Conservation (phyloP, 2,113 vertebrate genomes). For the Trogon melanurus region DNA sequence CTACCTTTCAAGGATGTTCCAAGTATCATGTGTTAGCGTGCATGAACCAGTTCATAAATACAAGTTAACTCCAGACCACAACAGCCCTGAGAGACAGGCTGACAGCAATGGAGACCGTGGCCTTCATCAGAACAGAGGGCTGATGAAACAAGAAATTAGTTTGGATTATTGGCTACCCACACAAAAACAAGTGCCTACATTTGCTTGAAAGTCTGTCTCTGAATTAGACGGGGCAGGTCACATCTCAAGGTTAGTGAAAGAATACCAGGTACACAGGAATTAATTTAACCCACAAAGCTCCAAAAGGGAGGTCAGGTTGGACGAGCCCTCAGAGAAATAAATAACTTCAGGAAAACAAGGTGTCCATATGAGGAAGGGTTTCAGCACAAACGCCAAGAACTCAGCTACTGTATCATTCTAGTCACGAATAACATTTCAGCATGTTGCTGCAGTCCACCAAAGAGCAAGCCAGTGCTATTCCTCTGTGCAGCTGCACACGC, state of each 20-base stretch:
- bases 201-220: neutral
- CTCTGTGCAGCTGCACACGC: fast-evolving
- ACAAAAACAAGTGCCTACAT: neutral
- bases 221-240: neutral
- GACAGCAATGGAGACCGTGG: neutral
- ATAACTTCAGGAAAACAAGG: neutral
- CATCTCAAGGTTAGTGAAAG: neutral
- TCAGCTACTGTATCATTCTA: neutral
- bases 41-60: neutral
- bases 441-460: neutral
- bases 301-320: neutral
- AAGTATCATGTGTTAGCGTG: neutral
- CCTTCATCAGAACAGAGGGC: neutral
- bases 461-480: neutral
- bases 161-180: neutral
- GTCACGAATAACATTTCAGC: neutral
- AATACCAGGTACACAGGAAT: neutral
- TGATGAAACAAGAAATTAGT: neutral
- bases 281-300: neutral
- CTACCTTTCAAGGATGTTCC: neutral
- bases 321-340: neutral
- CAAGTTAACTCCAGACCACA: neutral
- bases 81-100: neutral
- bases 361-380: neutral
- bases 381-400: neutral